A percentile compares a stretch with the other conserved stretches of the same genome.
Evolutionary conservation across 2,888 invertebrate genomes (phyloP).

Genomic region (Platynereis dumerilii): DNA sequence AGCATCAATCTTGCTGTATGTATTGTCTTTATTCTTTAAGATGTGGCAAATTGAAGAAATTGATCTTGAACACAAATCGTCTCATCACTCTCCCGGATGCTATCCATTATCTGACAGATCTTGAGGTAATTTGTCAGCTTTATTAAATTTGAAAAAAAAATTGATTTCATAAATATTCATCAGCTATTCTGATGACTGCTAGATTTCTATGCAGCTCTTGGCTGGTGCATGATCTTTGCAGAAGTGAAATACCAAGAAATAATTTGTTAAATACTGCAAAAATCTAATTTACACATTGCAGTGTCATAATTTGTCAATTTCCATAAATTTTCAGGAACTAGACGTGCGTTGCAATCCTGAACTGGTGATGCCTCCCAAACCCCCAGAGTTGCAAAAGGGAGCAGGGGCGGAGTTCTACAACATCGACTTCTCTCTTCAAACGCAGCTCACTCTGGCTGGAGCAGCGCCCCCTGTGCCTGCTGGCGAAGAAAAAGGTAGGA

Average conservation of each 20-base stretch:
- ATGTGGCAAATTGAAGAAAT: constrained; percentile 86
- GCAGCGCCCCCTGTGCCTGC: constrained; percentile 68
- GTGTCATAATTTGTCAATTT: constrained; percentile 33
- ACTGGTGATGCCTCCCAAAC: constrained; percentile 96
- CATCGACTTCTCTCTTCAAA: constrained; percentile 96
- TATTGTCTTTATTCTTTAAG: constrained; percentile 66
- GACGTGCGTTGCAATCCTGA: constrained; percentile 93
- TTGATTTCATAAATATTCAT: too few relatives aligned
- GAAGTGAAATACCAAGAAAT: neutral
- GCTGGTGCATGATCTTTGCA: neutral
- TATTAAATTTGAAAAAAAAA: neutral
- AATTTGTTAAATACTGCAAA: too few relatives aligned
- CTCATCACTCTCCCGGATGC: constrained; percentile 97
- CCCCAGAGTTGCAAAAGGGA: constrained; percentile 76
- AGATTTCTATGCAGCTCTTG: neutral
- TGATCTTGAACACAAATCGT: constrained; percentile 91
- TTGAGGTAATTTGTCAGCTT: constrained; percentile 49
- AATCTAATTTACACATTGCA: too few relatives aligned
- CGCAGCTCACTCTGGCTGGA: constrained; percentile 90
- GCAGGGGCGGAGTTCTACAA: constrained; percentile 84
- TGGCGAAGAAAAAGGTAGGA: neutral
- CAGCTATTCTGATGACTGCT: too few relatives aligned
- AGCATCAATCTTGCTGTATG: too few relatives aligned
- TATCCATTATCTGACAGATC: constrained; percentile 79
- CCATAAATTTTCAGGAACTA: constrained; percentile 67